Evolutionary conservation across 1,140 invertebrate species (phyloP), one percentile per base, ranked within the genome.

Genomic region (Tetramorium alpestre): DNA sequence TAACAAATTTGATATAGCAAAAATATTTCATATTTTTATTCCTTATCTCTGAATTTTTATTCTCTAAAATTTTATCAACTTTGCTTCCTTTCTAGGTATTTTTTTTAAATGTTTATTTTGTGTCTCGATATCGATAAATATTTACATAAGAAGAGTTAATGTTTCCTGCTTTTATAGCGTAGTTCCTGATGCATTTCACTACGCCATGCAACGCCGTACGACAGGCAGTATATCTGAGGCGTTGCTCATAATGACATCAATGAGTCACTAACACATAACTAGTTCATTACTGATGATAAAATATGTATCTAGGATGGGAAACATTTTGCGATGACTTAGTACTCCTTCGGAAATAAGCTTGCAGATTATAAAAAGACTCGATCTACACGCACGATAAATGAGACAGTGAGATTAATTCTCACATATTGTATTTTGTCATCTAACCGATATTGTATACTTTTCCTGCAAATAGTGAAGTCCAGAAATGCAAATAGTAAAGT

Each of bases 271-370:
- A 87, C 62, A 86, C 60, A 25, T 54, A 75, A 69, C n/a, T 33
- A 81, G 85, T 89, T 77, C 58, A 82, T 89, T 78, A 38, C 4
- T 8, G 44, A 87, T 87, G 73, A 70, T 90, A 78, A 90, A 90
- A 87, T 90, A 90, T 90, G 89, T 41, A 89, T 90, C 78, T 47
- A 85, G 88, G 60, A 60, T 85, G 89, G 44, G 89, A 90, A 87
- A 60, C 38, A 85, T 38, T 49, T 64, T 58, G 18, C 58, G n/a
- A 44, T 54, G 78, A 11, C 60, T 33, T 72, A 67, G 47, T 11
- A 75, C 18, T 76, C 3, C 33, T 62, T 60, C 10, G 25, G 8
- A 85, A 64, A 44, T 85, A 78, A 65, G 22, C 18, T 33, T 33
- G 2, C 33, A 47, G n/a, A 82, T 82, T 44, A 73, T 75, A 84